phyloP scores from a whole-genome alignment of 2,113 vertebrate species.

The Ailurus styani region DNA sequence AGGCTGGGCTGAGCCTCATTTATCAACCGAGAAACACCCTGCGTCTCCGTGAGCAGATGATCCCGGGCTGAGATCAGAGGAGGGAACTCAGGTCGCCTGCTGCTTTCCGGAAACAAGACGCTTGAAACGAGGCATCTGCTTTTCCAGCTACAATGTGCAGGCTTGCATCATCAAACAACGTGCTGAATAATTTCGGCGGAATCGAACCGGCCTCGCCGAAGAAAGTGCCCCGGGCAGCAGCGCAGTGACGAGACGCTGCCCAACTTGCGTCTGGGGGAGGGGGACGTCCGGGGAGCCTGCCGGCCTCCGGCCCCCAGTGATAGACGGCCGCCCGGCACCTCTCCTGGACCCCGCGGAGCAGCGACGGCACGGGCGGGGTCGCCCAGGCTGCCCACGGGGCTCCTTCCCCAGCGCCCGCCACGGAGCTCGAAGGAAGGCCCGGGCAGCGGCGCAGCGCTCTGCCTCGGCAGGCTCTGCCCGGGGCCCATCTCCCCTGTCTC shows the following conservation, averaged over 20 bases:
- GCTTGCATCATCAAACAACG: slow-evolving; percentile 66
- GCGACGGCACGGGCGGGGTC: rapidly evolving
- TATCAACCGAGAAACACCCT: rapidly evolving
- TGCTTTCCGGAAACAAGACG: slow-evolving; percentile 15
- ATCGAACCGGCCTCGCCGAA: slow-evolving; percentile 44
- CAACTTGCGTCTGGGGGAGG: not conserved
- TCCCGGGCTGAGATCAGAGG: not conserved
- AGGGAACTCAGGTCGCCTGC: not conserved
- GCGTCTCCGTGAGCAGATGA: not conserved
- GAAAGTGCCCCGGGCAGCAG: slow-evolving; percentile 27
- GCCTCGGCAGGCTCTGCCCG: rapidly evolving
- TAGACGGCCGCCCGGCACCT: rapidly evolving
- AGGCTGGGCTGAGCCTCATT: not conserved
- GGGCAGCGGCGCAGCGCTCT: rapidly evolving
- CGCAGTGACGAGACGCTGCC: not conserved
- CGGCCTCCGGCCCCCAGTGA: too few relatives aligned
- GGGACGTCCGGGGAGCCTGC: not conserved
- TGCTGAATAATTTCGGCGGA: slow-evolving; percentile 71
- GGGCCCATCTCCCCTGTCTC: rapidly evolving
- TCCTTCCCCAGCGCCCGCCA: rapidly evolving
- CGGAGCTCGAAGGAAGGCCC: not conserved
- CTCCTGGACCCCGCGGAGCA: rapidly evolving
- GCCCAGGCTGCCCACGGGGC: not conserved
- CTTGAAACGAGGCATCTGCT: slow-evolving; percentile 51
- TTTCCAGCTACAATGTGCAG: slow-evolving; percentile 1